These are phyloP conservation scores for Scarus forsteni DNA, from an alignment of 2,797 vertebrate genomes.

Conservation along the genomic window DNA sequence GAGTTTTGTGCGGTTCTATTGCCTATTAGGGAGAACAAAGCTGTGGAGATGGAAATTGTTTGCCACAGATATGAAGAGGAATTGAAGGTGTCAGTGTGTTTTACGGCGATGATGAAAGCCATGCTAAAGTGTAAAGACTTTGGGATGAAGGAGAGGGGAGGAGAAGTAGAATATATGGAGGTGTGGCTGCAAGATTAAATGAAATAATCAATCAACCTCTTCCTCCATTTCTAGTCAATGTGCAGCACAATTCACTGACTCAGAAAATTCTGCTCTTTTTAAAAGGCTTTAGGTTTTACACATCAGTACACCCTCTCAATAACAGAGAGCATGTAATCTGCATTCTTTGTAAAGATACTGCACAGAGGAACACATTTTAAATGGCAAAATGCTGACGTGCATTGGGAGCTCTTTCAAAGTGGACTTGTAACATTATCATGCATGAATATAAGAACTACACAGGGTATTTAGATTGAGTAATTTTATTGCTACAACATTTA, in stretches of 20 bases:
- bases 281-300: conserved; percentile 54
- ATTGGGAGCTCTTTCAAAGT: conserved; percentile 6
- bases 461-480: too few relatives aligned
- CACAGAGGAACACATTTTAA: conserved; percentile 22
- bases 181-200: conserved; percentile 63
- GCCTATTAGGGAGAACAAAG: conserved; percentile 67
- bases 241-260: conserved; percentile 47
- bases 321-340: conserved; percentile 29
- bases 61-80: conserved; percentile 65
- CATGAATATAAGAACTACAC: too few relatives aligned
- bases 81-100: conserved; percentile 54
- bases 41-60: conserved; percentile 68
- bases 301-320: conserved; percentile 37
- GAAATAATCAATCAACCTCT: conserved; percentile 74
- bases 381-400: conserved; percentile 6
- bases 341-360: conserved; percentile 25
- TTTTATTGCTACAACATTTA: too few relatives aligned
- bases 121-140: conserved; percentile 41
- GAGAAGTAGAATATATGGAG: conserved; percentile 48
- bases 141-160: conserved; percentile 36
- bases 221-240: conserved; percentile 62
- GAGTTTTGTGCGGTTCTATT: conserved; percentile 65
- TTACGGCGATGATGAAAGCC: conserved; percentile 65
- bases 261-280: conserved; percentile 61
- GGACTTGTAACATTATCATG: too few relatives aligned